Conservation (phyloP, 2,888 invertebrate genomes). For the Mimas tiliae region DNA sequence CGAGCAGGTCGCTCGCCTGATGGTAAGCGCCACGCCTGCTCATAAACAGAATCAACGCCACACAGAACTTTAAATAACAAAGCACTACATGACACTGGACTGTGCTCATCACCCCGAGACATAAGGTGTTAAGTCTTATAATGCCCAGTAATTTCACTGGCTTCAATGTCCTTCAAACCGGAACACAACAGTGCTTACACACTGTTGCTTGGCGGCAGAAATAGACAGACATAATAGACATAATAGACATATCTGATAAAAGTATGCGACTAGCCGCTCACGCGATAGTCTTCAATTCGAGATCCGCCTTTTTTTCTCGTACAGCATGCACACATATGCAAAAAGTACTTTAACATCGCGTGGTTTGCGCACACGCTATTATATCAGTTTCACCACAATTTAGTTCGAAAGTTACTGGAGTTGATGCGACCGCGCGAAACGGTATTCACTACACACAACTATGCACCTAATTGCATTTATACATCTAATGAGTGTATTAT, state of each 20-base stretch:
- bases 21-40: no score
- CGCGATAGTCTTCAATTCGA: not conserved
- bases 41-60: no score
- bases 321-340: constrained; percentile 25
- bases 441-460: constrained; percentile 63
- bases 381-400: constrained; percentile 75
- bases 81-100: no score
- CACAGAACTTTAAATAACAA: no score
- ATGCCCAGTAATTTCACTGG: no score
- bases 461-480: constrained; percentile 74
- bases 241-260: not conserved
- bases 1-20: no score
- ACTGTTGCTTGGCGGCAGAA: no score
- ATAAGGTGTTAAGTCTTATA: no score
- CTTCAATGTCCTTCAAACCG: no score
- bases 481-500: constrained; percentile 66
- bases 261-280: not conserved
- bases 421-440: constrained; percentile 71
- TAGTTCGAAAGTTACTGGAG: constrained; percentile 69
- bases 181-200: no score
- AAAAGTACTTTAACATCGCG: constrained; percentile 48
- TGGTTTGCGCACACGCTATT: constrained; percentile 56
- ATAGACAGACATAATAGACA: no score
- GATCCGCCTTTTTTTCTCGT: not conserved
- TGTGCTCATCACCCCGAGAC: no score